Evolutionary conservation across 2,797 vertebrate genomes (phyloP).

Genomic region (Silurus aristotelis): DNA sequence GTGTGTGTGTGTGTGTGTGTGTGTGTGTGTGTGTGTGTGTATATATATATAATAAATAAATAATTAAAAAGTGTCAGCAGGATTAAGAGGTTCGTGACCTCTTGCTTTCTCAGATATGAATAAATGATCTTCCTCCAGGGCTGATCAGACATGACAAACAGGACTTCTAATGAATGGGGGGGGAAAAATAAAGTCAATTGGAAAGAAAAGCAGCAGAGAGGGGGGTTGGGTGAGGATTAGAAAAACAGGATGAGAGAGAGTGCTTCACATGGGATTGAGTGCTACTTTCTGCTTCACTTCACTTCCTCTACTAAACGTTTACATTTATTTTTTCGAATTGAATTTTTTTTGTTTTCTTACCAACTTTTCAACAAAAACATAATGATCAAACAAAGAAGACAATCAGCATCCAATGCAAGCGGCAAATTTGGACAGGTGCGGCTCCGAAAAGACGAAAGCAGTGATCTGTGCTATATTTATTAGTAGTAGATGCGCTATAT

Average conservation of each 20-base stretch:
- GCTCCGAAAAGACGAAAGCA: neutral
- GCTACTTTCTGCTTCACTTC: conserved; percentile 6
- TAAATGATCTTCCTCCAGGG: too few species aligned
- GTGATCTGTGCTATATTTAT: too few species aligned
- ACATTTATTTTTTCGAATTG: too few species aligned
- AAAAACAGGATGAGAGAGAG: neutral
- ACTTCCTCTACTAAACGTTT: conserved; percentile 2
- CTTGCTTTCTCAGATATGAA: too few species aligned
- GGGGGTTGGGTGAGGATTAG: neutral
- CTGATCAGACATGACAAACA: too few species aligned
- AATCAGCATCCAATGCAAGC: conserved; percentile 19
- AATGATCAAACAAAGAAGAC: conserved; percentile 29
- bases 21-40: too few species aligned
- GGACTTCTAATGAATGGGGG: neutral
- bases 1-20: too few species aligned
- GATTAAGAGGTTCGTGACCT: too few species aligned
- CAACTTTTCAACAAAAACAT: conserved; percentile 21
- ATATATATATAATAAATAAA: too few species aligned
- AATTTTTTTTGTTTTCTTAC: accelerated
- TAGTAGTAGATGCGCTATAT: too few species aligned
- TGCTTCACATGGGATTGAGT: neutral
- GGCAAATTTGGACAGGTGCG: neutral
- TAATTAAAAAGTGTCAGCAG: too few species aligned
- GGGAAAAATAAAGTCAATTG: too few species aligned
- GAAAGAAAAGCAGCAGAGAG: neutral